Conservation (phyloP, 2,888 invertebrate species). For the Anodontia alba region DNA sequence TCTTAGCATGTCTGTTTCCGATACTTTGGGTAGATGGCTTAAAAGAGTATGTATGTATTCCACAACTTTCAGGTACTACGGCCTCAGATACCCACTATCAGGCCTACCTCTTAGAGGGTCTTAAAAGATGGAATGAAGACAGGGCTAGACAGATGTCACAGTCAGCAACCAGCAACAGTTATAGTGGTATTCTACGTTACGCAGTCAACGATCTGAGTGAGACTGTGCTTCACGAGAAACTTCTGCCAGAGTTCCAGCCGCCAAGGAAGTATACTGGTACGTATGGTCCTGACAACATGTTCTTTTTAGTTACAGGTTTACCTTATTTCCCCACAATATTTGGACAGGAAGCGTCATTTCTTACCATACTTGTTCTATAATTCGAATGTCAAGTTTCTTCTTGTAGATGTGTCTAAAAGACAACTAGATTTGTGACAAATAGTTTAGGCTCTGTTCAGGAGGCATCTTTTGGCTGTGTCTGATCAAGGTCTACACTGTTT, state of each 20-base stretch:
- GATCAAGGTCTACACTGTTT: too few species aligned
- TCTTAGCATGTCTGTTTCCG: constrained; percentile 56
- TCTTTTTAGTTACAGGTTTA: too few species aligned
- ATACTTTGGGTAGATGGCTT: constrained; percentile 16
- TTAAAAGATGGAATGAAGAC: constrained; percentile 61
- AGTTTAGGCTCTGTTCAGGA: too few species aligned
- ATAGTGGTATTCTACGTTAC: constrained; percentile 40
- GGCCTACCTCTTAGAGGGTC: constrained; percentile 58
- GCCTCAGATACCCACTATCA: constrained; percentile 59
- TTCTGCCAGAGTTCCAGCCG: constrained; percentile 18
- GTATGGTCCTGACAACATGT: neutral
- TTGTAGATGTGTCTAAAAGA: too few species aligned
- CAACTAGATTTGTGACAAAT: too few species aligned
- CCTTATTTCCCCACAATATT: too few species aligned
- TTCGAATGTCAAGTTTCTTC: too few species aligned
- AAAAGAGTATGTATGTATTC: neutral
- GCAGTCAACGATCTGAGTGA: constrained; percentile 37
- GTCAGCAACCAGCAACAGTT: constrained; percentile 7
- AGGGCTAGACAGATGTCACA: constrained; percentile 4
- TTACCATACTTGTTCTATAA: too few species aligned
- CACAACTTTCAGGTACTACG: constrained; percentile 43
- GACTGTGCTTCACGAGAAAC: constrained; percentile 33
- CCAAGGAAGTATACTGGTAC: constrained; percentile 17
- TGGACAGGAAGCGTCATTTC: too few species aligned
- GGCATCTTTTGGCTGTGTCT: too few species aligned